Percentiles rank a stretch among this genome's conserved stretches.
Conservation (phyloP, 2,888 invertebrate species). For the Eupithecia centaureata region DNA sequence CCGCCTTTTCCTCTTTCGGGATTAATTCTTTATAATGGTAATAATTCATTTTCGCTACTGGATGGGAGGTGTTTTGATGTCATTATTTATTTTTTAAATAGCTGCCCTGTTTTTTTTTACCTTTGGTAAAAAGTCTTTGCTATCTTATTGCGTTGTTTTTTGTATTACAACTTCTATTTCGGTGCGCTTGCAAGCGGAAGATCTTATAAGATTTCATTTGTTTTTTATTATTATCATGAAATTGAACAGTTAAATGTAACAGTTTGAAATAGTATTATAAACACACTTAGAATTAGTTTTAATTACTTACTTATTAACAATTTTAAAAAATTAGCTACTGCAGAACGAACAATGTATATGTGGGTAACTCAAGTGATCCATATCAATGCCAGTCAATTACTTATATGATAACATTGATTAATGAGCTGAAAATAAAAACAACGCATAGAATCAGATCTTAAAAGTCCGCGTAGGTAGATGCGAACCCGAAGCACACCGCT, state of each 20-base stretch:
- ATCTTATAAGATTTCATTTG: background rate
- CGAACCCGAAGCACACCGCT: constrained; percentile 16
- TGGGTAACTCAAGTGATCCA: too few relatives aligned
- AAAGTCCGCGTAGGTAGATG: background rate
- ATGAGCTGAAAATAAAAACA: background rate
- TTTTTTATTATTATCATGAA: background rate
- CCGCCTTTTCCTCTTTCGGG: constrained; percentile 61
- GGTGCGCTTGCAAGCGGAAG: background rate
- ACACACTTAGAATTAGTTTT: too few relatives aligned
- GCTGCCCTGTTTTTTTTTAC: constrained; percentile 5
- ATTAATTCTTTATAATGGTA: constrained; percentile 66
- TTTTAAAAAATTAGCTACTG: too few relatives aligned
- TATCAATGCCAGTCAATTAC: too few relatives aligned
- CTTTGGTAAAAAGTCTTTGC: background rate
- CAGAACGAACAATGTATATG: too few relatives aligned
- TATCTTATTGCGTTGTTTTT: background rate
- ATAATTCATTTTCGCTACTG: constrained; percentile 70
- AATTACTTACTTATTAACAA: too few relatives aligned
- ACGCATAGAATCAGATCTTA: background rate
- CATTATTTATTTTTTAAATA: constrained; percentile 64
- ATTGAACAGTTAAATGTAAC: too few relatives aligned
- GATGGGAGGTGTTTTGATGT: constrained; percentile 63
- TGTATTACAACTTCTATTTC: background rate
- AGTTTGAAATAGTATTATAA: too few relatives aligned
- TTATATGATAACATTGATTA: too few relatives aligned